These are phyloP conservation scores for Oreortyx pictus DNA, from an alignment of 2,797 vertebrate genomes.

Conservation along the genomic window DNA sequence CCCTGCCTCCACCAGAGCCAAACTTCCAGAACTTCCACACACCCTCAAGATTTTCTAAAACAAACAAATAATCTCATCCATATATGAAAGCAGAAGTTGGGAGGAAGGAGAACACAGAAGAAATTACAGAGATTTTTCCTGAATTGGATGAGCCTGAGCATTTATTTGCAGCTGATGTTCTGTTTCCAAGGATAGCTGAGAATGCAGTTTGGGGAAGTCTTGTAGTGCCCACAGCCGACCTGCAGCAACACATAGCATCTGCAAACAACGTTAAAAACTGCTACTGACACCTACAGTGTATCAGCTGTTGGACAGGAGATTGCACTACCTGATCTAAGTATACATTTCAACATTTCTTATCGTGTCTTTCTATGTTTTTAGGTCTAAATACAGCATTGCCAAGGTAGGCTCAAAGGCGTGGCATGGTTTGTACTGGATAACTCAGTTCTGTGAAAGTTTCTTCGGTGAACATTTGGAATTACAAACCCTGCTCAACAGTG, in stretches of 20 bases:
- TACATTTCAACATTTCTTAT: neutral
- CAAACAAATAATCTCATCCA: neutral
- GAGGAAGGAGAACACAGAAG: fast-evolving
- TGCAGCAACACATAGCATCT: neutral
- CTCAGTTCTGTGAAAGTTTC: neutral
- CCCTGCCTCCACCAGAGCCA: neutral
- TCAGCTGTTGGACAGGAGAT: neutral
- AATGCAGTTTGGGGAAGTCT: neutral
- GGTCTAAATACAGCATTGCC: neutral
- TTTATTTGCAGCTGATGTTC: neutral
- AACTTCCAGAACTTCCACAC: neutral
- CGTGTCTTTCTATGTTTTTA: neutral
- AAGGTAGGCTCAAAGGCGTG: neutral
- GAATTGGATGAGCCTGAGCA: neutral
- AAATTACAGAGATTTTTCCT: neutral
- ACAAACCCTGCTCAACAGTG: neutral
- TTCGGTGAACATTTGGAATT: neutral
- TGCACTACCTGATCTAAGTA: neutral
- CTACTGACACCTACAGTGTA: neutral
- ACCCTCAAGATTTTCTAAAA: neutral
- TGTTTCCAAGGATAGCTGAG: neutral
- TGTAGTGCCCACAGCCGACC: neutral
- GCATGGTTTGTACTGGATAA: neutral
- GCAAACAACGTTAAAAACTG: neutral
- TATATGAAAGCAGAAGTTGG: neutral